Evolutionary conservation across 2,113 vertebrate species (phyloP).

Genomic region (Notothenia coriiceps): DNA sequence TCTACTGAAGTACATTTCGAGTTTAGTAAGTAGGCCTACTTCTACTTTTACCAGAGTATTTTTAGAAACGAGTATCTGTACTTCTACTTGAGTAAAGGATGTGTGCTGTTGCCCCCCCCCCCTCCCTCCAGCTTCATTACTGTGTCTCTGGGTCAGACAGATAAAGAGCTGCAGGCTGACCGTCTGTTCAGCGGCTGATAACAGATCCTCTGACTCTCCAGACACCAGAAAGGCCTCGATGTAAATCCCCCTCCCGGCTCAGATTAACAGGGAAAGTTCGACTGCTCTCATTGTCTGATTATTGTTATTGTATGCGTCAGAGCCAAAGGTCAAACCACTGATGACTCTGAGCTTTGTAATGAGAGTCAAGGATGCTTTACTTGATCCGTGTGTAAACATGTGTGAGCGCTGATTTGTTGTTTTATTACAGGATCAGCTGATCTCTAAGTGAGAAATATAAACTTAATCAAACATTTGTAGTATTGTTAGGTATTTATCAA

Average conservation of each 20-base stretch:
- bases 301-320: neutral
- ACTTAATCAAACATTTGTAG: neutral
- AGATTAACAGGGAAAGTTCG: slow-evolving; percentile 53
- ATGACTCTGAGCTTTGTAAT: neutral
- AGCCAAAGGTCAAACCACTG: neutral
- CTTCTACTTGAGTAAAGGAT: too few species aligned
- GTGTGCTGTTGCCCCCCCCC: neutral
- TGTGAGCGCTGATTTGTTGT: neutral
- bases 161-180: slow-evolving; percentile 81
- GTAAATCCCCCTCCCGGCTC: slow-evolving; percentile 51
- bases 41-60: too few species aligned
- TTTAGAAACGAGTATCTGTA: too few species aligned
- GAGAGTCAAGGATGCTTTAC: neutral
- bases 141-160: slow-evolving; percentile 70
- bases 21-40: too few species aligned
- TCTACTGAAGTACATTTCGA: too few species aligned
- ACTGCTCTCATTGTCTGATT: slow-evolving; percentile 18
- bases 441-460: neutral
- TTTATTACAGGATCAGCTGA: neutral
- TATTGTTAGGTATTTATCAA: neutral
- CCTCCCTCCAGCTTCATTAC: slow-evolving; percentile 28
- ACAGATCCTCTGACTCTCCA: slow-evolving; percentile 68
- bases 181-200: slow-evolving; percentile 82
- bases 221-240: slow-evolving; percentile 53
- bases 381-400: neutral